Conservation (phyloP, 2,113 vertebrate species). For the Neolamprologus modestus region DNA sequence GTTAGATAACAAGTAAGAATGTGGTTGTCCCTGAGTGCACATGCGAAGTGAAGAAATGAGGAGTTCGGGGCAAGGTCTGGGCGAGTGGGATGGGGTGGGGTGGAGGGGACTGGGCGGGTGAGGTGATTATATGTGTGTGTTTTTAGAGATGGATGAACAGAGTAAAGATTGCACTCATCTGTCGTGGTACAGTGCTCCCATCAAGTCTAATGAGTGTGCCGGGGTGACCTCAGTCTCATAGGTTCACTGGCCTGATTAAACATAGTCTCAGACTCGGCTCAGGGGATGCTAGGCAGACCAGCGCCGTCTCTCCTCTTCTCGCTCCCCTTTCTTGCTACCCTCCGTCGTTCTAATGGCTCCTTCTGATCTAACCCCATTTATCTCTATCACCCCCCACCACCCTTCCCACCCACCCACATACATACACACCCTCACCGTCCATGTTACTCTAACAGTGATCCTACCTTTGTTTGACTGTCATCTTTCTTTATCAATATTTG, state of each 20-base stretch:
- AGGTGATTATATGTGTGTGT: conserved; percentile 60
- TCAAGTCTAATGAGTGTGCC: conserved; percentile 68
- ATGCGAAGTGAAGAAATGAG: not conserved
- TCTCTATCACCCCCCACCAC: conserved; percentile 43
- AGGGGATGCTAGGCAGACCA: conserved; percentile 35
- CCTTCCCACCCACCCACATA: not conserved
- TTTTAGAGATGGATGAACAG: conserved; percentile 68
- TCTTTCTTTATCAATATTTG: conserved; percentile 30
- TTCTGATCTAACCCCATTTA: conserved; percentile 60
- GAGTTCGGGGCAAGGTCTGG: conserved; percentile 1
- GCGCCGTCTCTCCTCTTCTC: conserved; percentile 2
- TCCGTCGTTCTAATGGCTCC: conserved; percentile 53
- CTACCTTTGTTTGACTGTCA: conserved; percentile 38
- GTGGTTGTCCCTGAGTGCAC: not conserved
- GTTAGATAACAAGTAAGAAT: not conserved
- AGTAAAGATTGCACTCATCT: conserved; percentile 66
- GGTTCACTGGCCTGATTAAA: conserved; percentile 71
- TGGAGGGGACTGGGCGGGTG: not conserved
- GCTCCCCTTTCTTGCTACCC: conserved; percentile 16
- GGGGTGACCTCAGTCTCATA: conserved; percentile 65
- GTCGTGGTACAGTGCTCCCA: conserved; percentile 60
- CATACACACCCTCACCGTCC: not conserved
- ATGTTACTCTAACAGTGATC: not conserved
- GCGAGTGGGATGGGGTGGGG: not conserved
- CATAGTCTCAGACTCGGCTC: conserved; percentile 54